A percentile compares a stretch with the other conserved stretches of the same genome.
Evolutionary conservation across 2,113 vertebrate genomes (phyloP).

Genomic region (Microtus oregoni): DNA sequence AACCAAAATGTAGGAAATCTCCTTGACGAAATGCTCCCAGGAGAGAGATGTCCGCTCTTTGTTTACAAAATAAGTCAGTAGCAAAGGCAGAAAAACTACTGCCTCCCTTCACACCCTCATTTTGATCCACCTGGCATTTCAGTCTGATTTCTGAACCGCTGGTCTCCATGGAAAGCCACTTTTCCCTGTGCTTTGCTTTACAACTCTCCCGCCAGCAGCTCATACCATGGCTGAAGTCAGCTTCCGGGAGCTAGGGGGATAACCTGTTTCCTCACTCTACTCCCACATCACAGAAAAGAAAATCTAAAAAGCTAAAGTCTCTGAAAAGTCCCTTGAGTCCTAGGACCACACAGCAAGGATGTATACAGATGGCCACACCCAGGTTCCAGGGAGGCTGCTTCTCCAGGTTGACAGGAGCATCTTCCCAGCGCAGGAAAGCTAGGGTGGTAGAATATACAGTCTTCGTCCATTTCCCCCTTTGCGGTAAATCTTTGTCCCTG

Average conservation of each 20-base stretch:
- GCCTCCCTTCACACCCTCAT: not conserved
- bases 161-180: not conserved
- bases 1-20: not conserved
- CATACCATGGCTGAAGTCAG: not conserved
- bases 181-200: too few relatives aligned
- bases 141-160: not conserved
- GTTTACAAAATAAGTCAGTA: not conserved
- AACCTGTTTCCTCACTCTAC: not conserved
- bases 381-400: not conserved
- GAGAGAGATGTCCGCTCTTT: rapidly evolving
- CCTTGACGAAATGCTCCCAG: not conserved
- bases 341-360: not conserved
- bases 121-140: not conserved
- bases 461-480: rapidly evolving
- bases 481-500: not conserved
- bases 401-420: not conserved
- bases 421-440: not conserved
- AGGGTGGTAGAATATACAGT: not conserved
- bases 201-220: not conserved
- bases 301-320: not conserved
- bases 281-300: not conserved
- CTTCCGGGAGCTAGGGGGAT: not conserved
- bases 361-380: not conserved
- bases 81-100: not conserved
- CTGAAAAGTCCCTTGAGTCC: not conserved